Evolutionary conservation across 2,797 vertebrate species (phyloP), one percentile per base, ranked within the genome.

Genomic region (Mallotus villosus): DNA sequence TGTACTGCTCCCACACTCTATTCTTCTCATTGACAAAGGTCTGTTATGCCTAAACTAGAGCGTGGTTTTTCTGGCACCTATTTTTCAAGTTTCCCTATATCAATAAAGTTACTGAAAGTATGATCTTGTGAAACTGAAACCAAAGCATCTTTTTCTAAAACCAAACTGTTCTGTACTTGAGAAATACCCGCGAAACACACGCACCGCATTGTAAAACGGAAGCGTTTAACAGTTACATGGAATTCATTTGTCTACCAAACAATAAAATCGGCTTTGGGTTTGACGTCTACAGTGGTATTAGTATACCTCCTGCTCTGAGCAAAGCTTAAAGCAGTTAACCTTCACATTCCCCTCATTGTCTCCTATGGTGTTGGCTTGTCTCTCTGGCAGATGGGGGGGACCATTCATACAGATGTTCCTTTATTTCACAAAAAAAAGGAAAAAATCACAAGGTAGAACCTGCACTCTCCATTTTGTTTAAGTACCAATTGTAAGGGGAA

Each of bases 1-100:
- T 70, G 67, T 32, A 24, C 57, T 25, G 62, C 63, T 53, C 58
- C 63, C 61, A 71, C 69, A 41, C 25, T 14, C 61, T 65, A 53
- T 51, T 62, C 62, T 70, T 74, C 53, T 64, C 53, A 59, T 7
- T 65, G 24, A 25, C 22, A 37, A 53, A 17, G 46, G 55, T 66
- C 27, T 71, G 32, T 67, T 37, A 57, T 17, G 19, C 22, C 19
- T 68, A 12, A 63, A 61, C 59, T 61, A 27, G 59, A 61, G 22
- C 6, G 29, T 62, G 65, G 51, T 46, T n/a, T 29, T 17, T 67
- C 25, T 24, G 27, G 6, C 12, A 25, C 51, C 32, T 68, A 19
- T n/a, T 55, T 57, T 11, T 68, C 51, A 58, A 59, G 22, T 58
- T 68, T 32, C 67, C 53, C 17, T 25, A 24, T 19, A 55, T 67